A percentile compares a stretch with the other conserved stretches of the same genome.
phyloP scores from a whole-genome alignment of 1,140 invertebrate genomes.

The Acromyrmex charruanus region DNA sequence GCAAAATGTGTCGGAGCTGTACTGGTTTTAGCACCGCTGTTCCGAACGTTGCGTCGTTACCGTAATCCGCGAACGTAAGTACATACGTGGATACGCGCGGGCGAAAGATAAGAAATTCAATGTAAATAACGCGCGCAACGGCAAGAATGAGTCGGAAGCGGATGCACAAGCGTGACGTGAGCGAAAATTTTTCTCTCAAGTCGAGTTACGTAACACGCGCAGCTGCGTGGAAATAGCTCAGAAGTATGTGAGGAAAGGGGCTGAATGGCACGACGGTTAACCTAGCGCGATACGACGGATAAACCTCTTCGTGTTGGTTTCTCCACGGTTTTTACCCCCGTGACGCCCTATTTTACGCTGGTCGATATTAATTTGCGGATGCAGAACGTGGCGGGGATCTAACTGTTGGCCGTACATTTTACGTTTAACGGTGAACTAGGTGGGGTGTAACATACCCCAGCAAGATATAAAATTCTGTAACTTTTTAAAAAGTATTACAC shows the following conservation, averaged over 20 bases:
- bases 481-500: too few species aligned
- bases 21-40: slow-evolving; percentile 17
- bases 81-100: slow-evolving; percentile 40
- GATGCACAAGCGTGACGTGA: slow-evolving; percentile 54
- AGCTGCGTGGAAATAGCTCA: slow-evolving; percentile 56
- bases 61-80: slow-evolving; percentile 58
- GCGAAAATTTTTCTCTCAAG: slow-evolving; percentile 60
- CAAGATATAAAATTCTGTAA: too few species aligned
- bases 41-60: slow-evolving; percentile 44
- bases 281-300: slow-evolving; percentile 35
- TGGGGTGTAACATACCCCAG: too few species aligned
- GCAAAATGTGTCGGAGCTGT: not conserved
- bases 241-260: slow-evolving; percentile 35
- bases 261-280: slow-evolving; percentile 46
- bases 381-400: slow-evolving; percentile 23
- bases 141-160: slow-evolving; percentile 32
- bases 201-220: slow-evolving; percentile 59
- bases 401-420: slow-evolving; percentile 3
- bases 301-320: slow-evolving; percentile 38
- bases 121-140: slow-evolving; percentile 53
- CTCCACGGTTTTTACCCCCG: slow-evolving; percentile 30
- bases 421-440: slow-evolving; percentile 3
- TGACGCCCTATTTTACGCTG: slow-evolving; percentile 32
- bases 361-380: slow-evolving; percentile 54
- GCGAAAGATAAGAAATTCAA: slow-evolving; percentile 64